These are phyloP conservation scores for Plusia festucae DNA, from an alignment of 2,888 invertebrate genomes.

Conservation along the genomic window DNA sequence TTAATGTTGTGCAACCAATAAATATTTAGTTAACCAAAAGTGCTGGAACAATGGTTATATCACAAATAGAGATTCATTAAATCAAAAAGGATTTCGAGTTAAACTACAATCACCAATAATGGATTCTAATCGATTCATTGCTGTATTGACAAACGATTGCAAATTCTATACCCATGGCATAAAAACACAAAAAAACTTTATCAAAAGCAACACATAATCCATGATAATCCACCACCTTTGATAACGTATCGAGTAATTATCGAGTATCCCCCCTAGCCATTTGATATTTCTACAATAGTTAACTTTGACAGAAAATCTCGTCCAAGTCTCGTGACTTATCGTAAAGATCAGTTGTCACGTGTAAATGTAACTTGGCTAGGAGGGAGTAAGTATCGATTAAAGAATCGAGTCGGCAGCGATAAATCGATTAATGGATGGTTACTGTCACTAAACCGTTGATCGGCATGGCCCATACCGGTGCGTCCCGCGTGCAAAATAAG, in stretches of 20 bases:
- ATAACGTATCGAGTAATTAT: not conserved
- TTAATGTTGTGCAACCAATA: constrained; percentile 13
- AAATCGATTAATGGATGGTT: constrained; percentile 60
- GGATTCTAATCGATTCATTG: constrained; percentile 53
- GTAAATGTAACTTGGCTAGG: no score
- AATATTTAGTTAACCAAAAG: constrained; percentile 20
- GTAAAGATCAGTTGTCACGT: not conserved
- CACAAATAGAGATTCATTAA: constrained; percentile 15
- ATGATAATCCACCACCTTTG: not conserved
- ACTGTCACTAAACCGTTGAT: constrained; percentile 76
- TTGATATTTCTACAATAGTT: no score
- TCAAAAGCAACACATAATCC: constrained; percentile 3
- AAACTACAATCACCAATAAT: constrained; percentile 50
- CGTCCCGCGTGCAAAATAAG: constrained; percentile 75
- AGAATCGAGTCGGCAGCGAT: constrained; percentile 37
- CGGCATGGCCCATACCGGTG: constrained; percentile 69
- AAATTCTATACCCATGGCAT: not conserved
- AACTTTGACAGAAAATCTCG: no score
- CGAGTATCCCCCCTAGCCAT: no score
- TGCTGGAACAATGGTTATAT: constrained; percentile 29
- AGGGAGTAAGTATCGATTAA: not conserved
- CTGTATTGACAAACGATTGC: constrained; percentile 23
- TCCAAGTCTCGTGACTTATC: no score
- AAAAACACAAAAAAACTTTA: not conserved
- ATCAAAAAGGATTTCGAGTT: constrained; percentile 22